phyloP scores from a whole-genome alignment of 2,888 invertebrate genomes.

The Yponomeuta plumbellus region DNA sequence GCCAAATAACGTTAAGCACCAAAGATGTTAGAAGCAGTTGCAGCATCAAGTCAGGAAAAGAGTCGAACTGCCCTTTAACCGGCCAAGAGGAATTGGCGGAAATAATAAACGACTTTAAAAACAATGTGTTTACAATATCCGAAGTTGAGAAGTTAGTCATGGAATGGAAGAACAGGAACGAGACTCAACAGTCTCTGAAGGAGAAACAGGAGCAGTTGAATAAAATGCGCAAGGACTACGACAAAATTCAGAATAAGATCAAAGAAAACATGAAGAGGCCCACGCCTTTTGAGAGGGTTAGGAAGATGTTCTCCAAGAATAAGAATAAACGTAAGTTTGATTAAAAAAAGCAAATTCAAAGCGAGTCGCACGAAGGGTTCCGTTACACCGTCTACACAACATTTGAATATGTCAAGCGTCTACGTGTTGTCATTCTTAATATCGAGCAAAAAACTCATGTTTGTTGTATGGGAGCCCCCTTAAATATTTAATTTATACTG shows the following conservation, averaged over 20 bases:
- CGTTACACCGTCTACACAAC: no score
- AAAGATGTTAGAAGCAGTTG: conserved; percentile 57
- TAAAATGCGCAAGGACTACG: conserved; percentile 87
- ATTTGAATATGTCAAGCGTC: no score
- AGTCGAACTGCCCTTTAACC: conserved; percentile 49
- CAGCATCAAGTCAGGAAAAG: conserved; percentile 63
- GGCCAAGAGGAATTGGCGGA: conserved; percentile 88
- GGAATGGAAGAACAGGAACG: conserved; percentile 91
- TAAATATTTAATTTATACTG: no score
- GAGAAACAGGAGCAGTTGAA: conserved; percentile 90
- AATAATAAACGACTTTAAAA: conserved; percentile 92
- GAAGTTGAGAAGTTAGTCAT: conserved; percentile 91
- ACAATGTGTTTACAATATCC: conserved; percentile 89
- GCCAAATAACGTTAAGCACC: conserved; percentile 65
- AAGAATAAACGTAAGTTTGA: conserved; percentile 68
- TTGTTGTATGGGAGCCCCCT: no score
- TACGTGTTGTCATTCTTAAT: no score
- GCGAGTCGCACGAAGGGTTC: no score
- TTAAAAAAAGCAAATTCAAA: no score
- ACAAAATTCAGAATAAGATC: conserved; percentile 86
- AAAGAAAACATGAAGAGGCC: conserved; percentile 85
- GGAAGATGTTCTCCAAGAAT: conserved; percentile 83
- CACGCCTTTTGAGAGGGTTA: conserved; percentile 87
- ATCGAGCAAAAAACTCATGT: no score
- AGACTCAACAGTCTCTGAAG: conserved; percentile 89